A percentile compares a stretch with the other conserved stretches of the same genome.
Evolutionary conservation across 2,888 invertebrate species (phyloP).

Genomic region (Apamea monoglypha): DNA sequence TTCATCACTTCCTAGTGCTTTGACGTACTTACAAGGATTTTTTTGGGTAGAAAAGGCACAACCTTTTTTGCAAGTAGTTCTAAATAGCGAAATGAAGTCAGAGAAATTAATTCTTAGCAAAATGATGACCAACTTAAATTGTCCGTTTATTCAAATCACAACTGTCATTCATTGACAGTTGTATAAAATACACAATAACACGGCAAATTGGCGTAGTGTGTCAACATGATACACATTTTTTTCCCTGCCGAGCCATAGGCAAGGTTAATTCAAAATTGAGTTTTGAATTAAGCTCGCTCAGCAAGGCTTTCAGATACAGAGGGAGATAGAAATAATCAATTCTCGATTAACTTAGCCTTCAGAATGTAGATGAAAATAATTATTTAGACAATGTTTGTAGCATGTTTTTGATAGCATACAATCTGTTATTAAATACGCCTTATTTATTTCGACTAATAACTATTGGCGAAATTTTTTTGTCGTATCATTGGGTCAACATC

Average conservation of each 20-base stretch:
- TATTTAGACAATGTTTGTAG: not conserved
- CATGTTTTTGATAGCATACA: not conserved
- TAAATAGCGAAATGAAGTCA: not conserved
- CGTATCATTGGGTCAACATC: slow-evolving; percentile 1
- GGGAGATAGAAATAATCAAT: not conserved
- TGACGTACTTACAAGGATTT: too few relatives aligned
- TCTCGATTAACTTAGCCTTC: not conserved
- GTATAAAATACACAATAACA: not conserved
- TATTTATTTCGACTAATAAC: not conserved
- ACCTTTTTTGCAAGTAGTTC: too few relatives aligned
- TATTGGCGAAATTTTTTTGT: not conserved
- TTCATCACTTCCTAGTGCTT: not conserved
- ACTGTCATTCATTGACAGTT: not conserved
- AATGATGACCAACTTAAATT: too few relatives aligned
- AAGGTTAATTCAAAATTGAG: too few relatives aligned
- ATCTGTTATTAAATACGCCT: not conserved
- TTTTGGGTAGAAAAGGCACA: too few relatives aligned
- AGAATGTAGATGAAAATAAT: not conserved
- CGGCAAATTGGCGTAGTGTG: not conserved
- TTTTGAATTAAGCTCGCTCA: too few relatives aligned
- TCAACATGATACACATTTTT: not conserved
- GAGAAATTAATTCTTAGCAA: not conserved
- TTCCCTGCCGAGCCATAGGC: too few relatives aligned
- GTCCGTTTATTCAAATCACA: not conserved
- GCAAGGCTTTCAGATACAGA: too few relatives aligned